Conservation (phyloP, 2,888 invertebrate species). For the Holacanthella duospinosa region DNA sequence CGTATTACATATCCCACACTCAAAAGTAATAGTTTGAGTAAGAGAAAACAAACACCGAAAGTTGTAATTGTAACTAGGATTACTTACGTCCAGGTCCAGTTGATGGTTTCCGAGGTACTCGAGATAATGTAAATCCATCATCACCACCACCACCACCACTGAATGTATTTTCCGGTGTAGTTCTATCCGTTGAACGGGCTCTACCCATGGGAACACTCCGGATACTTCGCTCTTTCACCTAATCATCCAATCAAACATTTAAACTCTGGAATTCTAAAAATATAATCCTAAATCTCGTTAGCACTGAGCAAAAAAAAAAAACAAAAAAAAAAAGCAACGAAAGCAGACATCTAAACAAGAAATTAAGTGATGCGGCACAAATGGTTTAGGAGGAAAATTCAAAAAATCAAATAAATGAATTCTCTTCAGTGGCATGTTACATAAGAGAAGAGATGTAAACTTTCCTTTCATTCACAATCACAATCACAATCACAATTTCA, state of each 20-base stretch:
- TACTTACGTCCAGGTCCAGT: constrained; percentile 33
- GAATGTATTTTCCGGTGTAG: constrained; percentile 74
- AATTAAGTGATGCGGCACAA: too few relatives aligned
- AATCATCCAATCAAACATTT: constrained; percentile 28
- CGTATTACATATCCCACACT: not conserved
- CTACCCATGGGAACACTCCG: constrained; percentile 77
- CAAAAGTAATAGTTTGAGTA: not conserved
- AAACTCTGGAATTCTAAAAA: too few relatives aligned
- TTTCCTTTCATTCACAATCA: too few relatives aligned
- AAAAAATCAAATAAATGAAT: too few relatives aligned
- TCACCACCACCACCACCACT: constrained; percentile 49
- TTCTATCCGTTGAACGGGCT: constrained; percentile 54
- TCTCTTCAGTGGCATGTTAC: too few relatives aligned
- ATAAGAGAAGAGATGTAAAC: too few relatives aligned
- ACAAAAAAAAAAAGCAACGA: not conserved
- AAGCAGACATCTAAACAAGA: too few relatives aligned
- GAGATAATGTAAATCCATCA: constrained; percentile 63
- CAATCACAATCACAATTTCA: too few relatives aligned
- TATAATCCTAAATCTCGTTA: too few relatives aligned
- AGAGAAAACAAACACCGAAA: not conserved
- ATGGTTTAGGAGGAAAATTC: too few relatives aligned
- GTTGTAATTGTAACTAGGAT: not conserved
- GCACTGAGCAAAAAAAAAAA: too few relatives aligned
- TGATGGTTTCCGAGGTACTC: constrained; percentile 39
- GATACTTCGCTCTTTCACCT: constrained; percentile 87